These are phyloP conservation scores for Ferrisia virgata DNA, from an alignment of 2,888 invertebrate genomes.

Conservation along the genomic window DNA sequence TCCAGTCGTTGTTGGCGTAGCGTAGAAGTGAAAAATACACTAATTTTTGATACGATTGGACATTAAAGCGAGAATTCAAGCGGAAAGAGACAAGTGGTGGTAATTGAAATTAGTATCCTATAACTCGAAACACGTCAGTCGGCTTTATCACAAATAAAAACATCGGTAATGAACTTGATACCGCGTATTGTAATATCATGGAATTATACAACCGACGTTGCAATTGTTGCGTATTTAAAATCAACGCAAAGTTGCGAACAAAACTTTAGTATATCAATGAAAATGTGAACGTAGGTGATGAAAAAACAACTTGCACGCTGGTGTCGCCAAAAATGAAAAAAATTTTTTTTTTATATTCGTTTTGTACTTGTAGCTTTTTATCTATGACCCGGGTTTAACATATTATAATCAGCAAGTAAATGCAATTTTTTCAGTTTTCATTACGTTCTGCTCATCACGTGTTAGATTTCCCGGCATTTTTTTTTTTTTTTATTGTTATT, in stretches of 20 bases:
- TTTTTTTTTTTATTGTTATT: not conserved
- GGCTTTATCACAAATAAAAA: not conserved
- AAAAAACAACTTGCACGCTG: not conserved
- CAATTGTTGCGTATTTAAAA: not conserved
- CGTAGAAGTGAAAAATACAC: not conserved
- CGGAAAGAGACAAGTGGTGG: constrained; percentile 1
- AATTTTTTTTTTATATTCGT: not conserved
- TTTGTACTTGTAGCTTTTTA: not conserved
- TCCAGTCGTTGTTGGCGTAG: not conserved
- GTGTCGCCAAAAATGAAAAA: not conserved
- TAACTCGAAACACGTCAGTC: not conserved
- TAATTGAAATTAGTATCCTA: constrained; percentile 10
- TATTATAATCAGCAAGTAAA: not conserved
- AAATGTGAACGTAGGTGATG: not conserved
- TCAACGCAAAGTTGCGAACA: not conserved
- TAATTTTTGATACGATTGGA: not conserved
- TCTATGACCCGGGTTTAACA: not conserved
- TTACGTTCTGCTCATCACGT: not conserved
- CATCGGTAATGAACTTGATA: constrained; percentile 19
- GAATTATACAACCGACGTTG: not conserved
- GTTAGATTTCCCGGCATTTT: not conserved
- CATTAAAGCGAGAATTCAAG: not conserved
- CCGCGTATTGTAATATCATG: not conserved
- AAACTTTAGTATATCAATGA: not conserved
- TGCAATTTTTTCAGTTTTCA: not conserved